phyloP scores from a whole-genome alignment of 1,140 invertebrate species.

The Lysiphlebus fabarum region DNA sequence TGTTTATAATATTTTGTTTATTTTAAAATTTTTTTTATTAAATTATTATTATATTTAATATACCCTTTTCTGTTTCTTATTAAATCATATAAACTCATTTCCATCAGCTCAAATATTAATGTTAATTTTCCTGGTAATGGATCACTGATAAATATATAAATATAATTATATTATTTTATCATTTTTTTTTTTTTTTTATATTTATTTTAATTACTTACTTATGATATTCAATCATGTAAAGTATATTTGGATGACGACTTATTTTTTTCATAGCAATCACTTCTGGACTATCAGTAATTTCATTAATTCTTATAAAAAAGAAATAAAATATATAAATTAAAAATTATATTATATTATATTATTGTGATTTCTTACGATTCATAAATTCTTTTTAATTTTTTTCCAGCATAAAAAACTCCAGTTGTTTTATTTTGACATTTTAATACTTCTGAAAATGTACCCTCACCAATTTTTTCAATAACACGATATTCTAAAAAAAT shows the following conservation, averaged over 20 bases:
- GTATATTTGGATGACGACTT: constrained; percentile 60
- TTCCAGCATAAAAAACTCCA: constrained; percentile 60
- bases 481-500: constrained; percentile 59
- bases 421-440: constrained; percentile 62
- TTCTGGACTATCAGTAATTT: constrained; percentile 61
- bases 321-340: constrained; percentile 22
- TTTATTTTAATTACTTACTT: constrained; percentile 54
- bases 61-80: constrained; percentile 56
- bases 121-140: constrained; percentile 56
- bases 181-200: constrained; percentile 8
- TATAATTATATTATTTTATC: constrained; percentile 23
- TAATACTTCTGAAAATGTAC: constrained; percentile 68
- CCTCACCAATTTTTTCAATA: constrained; percentile 63
- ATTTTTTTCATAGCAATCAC: constrained; percentile 62
- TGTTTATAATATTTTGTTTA: neutral
- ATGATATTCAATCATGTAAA: constrained; percentile 62
- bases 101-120: constrained; percentile 67
- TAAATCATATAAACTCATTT: constrained; percentile 68
- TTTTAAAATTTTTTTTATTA: neutral
- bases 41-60: constrained; percentile 11
- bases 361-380: constrained; percentile 48
- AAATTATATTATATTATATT: constrained; percentile 6
- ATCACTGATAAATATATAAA: constrained; percentile 54
- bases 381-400: constrained; percentile 64
- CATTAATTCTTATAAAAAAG: constrained; percentile 54